Evolutionary conservation across 2,888 invertebrate genomes (phyloP), one percentile per base, ranked within the genome.

Genomic region (Onthophagus sagittarius): DNA sequence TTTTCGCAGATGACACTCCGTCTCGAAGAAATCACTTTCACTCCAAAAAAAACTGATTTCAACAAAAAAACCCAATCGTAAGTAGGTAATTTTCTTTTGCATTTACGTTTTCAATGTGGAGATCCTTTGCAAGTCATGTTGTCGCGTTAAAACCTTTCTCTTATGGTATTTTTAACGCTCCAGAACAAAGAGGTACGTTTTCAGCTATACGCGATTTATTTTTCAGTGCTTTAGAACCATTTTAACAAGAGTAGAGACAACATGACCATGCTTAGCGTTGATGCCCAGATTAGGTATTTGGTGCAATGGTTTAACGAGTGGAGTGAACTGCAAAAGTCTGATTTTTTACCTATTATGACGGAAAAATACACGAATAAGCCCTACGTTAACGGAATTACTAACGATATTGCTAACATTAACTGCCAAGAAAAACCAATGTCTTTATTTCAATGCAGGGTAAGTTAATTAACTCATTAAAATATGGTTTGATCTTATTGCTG

Each of bases 221-320:
- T 80, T 81, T 76, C 75, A 80, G 80, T 79, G 78, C 31, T 77
- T 78, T 78, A 62, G 67, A 71, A 67, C 62, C 64, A 72, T 72
- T 79, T 23, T 32, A 14, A 67, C 69, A 63, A 23, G 63, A 63
- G 39, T 53, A 53, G 39, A 53, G 11, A 9, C 39, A 53, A 9
- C 71, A 75, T 73, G 86, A 82, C 84, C 39, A 82, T 84, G 76
- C 82, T 89, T 71, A 87, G 88, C 75, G 84, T 90, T 53, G 93
- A 93, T 81, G 92, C 92, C 2, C 95, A 96, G 85, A 87, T 95
- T 80, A 89, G 93, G 72, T 96, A 95, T 83, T 87, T 95, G 77
- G 87, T 93, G 73, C 93, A 94, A 82, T 96, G 96, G 96, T 96
- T 96, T 82, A 90, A 90, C 81, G 95, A 95, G 85, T 96, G 94